Evolutionary conservation across 1,140 invertebrate species (phyloP).

Genomic region (Camponotus pennsylvanicus): DNA sequence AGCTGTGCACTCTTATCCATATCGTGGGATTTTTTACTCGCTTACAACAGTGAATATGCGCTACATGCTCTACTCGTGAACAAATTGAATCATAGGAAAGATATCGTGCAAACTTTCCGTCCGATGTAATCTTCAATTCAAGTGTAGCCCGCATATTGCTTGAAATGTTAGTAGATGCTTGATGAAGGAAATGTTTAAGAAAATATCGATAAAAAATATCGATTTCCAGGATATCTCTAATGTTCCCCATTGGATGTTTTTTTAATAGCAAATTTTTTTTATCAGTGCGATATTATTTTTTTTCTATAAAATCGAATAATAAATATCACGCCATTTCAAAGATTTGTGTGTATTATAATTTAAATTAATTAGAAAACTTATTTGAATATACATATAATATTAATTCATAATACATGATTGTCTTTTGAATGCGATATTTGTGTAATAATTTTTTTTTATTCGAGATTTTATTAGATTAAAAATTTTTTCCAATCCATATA

Average conservation of each 20-base stretch:
- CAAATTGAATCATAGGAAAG: slow-evolving; percentile 11
- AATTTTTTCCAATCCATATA: too few relatives aligned
- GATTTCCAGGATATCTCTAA: not conserved
- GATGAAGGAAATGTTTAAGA: not conserved
- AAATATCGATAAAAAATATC: slow-evolving; percentile 52
- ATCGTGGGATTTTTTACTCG: not conserved
- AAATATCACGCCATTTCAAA: not conserved
- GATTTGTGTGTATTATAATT: too few relatives aligned
- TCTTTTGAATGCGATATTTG: not conserved
- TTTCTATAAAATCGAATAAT: not conserved
- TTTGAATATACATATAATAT: too few relatives aligned
- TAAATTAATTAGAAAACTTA: too few relatives aligned
- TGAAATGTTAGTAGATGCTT: not conserved
- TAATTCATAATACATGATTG: not conserved
- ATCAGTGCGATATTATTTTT: not conserved
- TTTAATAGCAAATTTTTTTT: not conserved
- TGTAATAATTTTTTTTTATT: too few relatives aligned
- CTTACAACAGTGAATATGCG: not conserved
- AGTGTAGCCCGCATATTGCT: not conserved
- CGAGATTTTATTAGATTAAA: too few relatives aligned
- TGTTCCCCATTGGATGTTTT: not conserved
- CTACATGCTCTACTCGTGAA: not conserved
- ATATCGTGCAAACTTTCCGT: slow-evolving; percentile 41
- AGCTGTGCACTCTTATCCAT: not conserved
- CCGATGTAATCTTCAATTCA: not conserved